A percentile compares a stretch with the other conserved stretches of the same genome.
phyloP scores from a whole-genome alignment of 2,888 invertebrate genomes.

The Eupithecia inturbata region DNA sequence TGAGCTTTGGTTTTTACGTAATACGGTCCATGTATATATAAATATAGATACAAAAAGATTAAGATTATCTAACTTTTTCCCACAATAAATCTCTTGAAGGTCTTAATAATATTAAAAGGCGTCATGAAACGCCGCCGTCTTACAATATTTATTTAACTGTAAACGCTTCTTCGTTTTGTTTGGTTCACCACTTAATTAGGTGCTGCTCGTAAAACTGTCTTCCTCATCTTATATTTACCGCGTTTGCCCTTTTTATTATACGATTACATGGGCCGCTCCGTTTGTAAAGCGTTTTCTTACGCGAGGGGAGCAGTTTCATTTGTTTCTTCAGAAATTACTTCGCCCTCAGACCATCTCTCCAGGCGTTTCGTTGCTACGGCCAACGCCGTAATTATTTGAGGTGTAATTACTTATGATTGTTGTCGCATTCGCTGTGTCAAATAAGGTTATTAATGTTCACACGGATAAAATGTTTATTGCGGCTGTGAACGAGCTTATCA shows the following conservation, averaged over 20 bases:
- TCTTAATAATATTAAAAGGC: constrained; percentile 28
- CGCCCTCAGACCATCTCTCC: constrained; percentile 62
- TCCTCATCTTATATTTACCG: constrained; percentile 85
- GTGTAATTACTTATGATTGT: constrained; percentile 74
- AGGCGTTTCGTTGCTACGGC: constrained; percentile 47
- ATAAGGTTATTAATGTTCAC: constrained; percentile 75
- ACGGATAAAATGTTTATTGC: constrained; percentile 73
- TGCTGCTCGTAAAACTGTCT: constrained; percentile 84
- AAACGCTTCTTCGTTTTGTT: constrained; percentile 79
- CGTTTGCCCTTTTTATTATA: constrained; percentile 85
- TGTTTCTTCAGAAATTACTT: constrained; percentile 83
- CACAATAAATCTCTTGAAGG: constrained; percentile 9
- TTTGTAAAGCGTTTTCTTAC: constrained; percentile 78
- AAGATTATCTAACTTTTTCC: neutral
- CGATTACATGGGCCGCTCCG: constrained; percentile 83
- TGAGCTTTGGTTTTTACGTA: constrained; percentile 52
- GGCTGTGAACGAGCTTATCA: constrained; percentile 74
- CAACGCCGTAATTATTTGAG: constrained; percentile 54
- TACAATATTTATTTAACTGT: constrained; percentile 64
- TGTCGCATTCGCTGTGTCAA: constrained; percentile 68
- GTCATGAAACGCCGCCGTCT: constrained; percentile 38
- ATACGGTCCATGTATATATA: neutral
- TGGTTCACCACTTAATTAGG: constrained; percentile 84
- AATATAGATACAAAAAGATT: neutral
- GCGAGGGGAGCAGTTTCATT: constrained; percentile 83